Conservation (phyloP, 2,797 vertebrate species). For the Anableps anableps region DNA sequence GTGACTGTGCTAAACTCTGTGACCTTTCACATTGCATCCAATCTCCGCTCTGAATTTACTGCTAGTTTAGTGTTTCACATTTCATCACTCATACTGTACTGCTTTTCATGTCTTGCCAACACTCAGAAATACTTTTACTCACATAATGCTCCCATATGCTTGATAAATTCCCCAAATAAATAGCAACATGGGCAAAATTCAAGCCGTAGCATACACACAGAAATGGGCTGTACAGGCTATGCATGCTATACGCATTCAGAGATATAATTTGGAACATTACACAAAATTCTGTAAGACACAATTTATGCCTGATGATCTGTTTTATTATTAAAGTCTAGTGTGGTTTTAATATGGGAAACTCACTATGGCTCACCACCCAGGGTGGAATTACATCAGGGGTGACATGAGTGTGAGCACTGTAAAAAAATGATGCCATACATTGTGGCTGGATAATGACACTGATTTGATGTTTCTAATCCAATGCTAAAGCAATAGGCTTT, state of each 20-base stretch:
- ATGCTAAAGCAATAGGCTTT: neutral
- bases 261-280: neutral
- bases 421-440: too few species aligned
- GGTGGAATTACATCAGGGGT: neutral
- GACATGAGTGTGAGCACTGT: too few species aligned
- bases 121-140: constrained; percentile 47
- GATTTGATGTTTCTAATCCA: neutral
- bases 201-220: constrained; percentile 11
- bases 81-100: constrained; percentile 52
- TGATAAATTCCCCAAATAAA: constrained; percentile 33
- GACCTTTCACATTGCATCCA: constrained; percentile 41
- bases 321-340: constrained; percentile 25
- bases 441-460: neutral
- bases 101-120: constrained; percentile 69
- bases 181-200: constrained; percentile 38
- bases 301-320: constrained; percentile 4
- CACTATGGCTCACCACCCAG: neutral
- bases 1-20: constrained; percentile 40
- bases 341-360: neutral
- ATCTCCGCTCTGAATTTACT: constrained; percentile 56
- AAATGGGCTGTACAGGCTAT: neutral
- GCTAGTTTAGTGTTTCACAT: constrained; percentile 60
- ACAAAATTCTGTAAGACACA: constrained; percentile 19
- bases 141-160: constrained; percentile 71
- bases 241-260: neutral